These are phyloP conservation scores for Dolichoris vasculosae DNA, from an alignment of 1,140 invertebrate species.

Conservation along the genomic window DNA sequence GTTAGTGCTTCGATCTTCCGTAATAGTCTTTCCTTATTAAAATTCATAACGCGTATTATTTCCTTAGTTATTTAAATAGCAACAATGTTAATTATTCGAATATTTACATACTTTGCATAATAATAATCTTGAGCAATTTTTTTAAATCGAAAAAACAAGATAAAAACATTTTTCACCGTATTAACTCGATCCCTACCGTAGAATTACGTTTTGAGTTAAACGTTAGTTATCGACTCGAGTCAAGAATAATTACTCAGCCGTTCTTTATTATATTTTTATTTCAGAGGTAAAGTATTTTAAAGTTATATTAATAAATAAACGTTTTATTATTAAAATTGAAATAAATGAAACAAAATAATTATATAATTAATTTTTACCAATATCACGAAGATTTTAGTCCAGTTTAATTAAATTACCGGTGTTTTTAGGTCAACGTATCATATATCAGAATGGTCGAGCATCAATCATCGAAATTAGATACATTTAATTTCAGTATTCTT, in stretches of 20 bases:
- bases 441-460: too few species aligned
- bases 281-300: neutral
- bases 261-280: neutral
- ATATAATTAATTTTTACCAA: neutral
- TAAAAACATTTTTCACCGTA: neutral
- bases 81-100: neutral
- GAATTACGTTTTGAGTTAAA: neutral
- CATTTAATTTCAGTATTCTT: too few species aligned
- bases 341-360: neutral
- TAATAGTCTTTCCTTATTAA: neutral
- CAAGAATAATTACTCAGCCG: neutral
- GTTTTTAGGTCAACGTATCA: neutral
- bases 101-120: neutral
- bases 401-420: neutral
- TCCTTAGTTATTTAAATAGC: neutral
- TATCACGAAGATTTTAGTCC: neutral
- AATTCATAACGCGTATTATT: neutral
- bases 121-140: neutral
- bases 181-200: neutral
- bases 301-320: neutral
- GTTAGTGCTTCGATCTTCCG: neutral
- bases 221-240: neutral
- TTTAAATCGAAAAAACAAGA: neutral
- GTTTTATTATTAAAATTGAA: neutral
- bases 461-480: too few species aligned